Percentiles rank a stretch among this genome's conserved stretches.
Conservation (phyloP, 2,113 vertebrate genomes). For the Neolamprologus ventralis region DNA sequence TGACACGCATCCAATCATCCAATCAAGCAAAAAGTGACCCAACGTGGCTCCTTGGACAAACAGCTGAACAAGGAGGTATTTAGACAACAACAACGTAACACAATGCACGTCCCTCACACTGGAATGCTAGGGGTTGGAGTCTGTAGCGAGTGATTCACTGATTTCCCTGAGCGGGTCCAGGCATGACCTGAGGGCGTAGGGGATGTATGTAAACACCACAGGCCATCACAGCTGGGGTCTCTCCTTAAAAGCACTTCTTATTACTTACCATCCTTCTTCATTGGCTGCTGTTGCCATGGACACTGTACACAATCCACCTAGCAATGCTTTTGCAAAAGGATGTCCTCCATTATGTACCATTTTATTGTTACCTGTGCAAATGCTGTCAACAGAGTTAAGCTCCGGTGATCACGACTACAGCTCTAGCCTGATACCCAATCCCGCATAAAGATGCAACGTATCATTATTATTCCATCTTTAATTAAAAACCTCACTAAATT, state of each 20-base stretch:
- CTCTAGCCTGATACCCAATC: not conserved
- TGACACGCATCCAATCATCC: not conserved
- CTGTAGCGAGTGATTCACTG: not conserved
- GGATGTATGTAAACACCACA: not conserved
- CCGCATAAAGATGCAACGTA: not conserved
- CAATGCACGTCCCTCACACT: not conserved
- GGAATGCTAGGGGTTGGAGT: not conserved
- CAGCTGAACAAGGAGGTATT: not conserved
- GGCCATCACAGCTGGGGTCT: not conserved
- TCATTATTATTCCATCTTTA: not conserved
- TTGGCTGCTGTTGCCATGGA: not conserved
- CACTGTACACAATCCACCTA: not conserved
- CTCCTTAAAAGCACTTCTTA: not conserved
- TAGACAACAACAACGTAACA: not conserved
- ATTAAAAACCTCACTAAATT: not conserved
- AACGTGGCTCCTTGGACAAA: not conserved
- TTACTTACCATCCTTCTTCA: not conserved
- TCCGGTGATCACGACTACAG: not conserved
- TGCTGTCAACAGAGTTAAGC: not conserved
- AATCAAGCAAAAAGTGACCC: slow-evolving; percentile 3
- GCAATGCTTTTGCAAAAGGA: not conserved
- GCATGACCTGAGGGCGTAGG: not conserved
- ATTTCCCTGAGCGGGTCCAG: not conserved
- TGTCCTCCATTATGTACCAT: not conserved
- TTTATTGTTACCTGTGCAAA: not conserved